Conservation (phyloP, 2,888 invertebrate species). For the Lasius fuliginosus region DNA sequence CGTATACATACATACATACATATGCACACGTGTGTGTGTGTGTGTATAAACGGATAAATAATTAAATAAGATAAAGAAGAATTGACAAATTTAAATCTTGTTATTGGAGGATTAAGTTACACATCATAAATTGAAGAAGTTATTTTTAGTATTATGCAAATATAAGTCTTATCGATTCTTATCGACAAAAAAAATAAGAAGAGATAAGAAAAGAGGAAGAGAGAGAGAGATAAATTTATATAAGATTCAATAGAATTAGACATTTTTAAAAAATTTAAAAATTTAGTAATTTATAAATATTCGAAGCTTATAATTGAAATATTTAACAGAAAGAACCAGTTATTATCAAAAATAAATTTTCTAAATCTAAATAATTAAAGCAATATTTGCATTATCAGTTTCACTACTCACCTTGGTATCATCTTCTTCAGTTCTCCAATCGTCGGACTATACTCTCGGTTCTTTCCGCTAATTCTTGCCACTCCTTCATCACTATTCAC, state of each 20-base stretch:
- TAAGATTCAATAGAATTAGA: too few relatives aligned
- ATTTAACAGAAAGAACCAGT: too few relatives aligned
- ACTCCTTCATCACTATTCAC: slow-evolving; percentile 87
- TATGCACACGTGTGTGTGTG: too few relatives aligned
- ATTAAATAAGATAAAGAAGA: background rate
- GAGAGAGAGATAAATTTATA: too few relatives aligned
- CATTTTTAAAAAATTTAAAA: too few relatives aligned
- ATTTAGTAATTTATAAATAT: too few relatives aligned
- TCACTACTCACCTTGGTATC: slow-evolving; percentile 87
- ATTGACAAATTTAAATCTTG: background rate
- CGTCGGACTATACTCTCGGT: slow-evolving; percentile 90
- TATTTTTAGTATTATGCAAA: background rate
- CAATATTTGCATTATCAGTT: background rate
- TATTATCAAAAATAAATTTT: too few relatives aligned
- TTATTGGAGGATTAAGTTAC: background rate
- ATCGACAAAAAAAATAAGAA: background rate
- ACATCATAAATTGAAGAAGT: background rate
- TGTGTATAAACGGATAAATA: too few relatives aligned
- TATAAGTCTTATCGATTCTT: background rate
- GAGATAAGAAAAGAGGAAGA: too few relatives aligned
- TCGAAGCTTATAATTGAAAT: too few relatives aligned
- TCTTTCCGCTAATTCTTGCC: slow-evolving; percentile 87
- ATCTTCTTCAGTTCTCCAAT: slow-evolving; percentile 90
- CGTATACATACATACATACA: background rate
- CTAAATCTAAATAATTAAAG: too few relatives aligned